Evolutionary conservation across 2,113 vertebrate genomes (phyloP), one percentile per base, ranked within the genome.

Genomic region (Bombycilla garrulus): DNA sequence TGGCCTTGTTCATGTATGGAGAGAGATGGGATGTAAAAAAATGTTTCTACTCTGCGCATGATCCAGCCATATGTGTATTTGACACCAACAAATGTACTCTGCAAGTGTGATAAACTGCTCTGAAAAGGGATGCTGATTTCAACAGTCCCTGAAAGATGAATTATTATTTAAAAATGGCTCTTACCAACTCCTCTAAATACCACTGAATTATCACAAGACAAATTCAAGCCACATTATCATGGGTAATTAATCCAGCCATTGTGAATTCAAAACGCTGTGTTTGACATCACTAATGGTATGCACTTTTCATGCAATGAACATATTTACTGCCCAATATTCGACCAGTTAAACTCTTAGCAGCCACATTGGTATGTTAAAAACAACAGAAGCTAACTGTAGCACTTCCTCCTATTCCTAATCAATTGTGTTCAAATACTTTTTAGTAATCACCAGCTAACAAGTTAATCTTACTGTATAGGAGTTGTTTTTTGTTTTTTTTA

Each of bases 231-330:
- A 86, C 33, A 57, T 29, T 69, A 74, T 51, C 76, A 67, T 16
- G 80, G 64, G 51, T 78, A 94, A 95, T 92, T 88, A 90, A 86
- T 60, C 56, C 25, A 64, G 47, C 58, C 71, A 86, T 62, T 74
- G 40, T 45, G 69, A 94, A 88, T 78, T 93, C 64, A 81, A 94
- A 93, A 93, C 58, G 67, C 56, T 33, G 35, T 66, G 51, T 90
- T 93, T 88, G 95, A 86, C n/a, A 64, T 83, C 65, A 92, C 80
- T 76, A 87, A 89, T 40, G 24, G 66, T 17, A 77, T 57, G 53
- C 40, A 89, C 88, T 86, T 89, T 87, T 87, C 60, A 88, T 0
- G 0, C 3, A 11, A 70, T 56, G 40, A 88, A 86, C 65, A 28
- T 78, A 60, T 90, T 90, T 78, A 86, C 62, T 71, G 44, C 33